A percentile compares a stretch with the other conserved stretches of the same genome.
These are phyloP conservation scores for Temnothorax nylanderi DNA, from an alignment of 1,140 invertebrate species.

Conservation along the genomic window DNA sequence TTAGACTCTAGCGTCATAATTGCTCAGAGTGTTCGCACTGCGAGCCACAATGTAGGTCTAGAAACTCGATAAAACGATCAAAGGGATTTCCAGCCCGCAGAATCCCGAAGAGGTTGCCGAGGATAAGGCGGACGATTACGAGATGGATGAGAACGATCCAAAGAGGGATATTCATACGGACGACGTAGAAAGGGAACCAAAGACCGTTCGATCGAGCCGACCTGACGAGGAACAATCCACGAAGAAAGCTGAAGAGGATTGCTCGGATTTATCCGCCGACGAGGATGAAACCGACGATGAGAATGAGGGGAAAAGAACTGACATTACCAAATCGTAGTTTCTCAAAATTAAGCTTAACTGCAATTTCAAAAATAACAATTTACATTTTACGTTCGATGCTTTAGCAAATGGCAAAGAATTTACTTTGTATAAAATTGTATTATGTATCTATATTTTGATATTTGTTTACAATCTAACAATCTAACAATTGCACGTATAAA, in stretches of 20 bases:
- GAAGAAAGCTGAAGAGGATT: constrained; percentile 18
- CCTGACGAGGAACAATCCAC: constrained; percentile 26
- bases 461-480: not conserved
- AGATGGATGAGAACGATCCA: constrained; percentile 45
- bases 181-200: not conserved
- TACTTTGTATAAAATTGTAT: not conserved
- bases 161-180: constrained; percentile 48
- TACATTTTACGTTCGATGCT: not conserved
- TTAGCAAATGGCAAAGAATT: not conserved
- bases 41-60: constrained; percentile 1
- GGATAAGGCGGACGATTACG: constrained; percentile 61
- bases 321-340: constrained; percentile 29
- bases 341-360: not conserved
- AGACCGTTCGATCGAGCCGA: constrained; percentile 8
- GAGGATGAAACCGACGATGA: constrained; percentile 66
- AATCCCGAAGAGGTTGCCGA: constrained; percentile 58
- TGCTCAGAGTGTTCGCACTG: constrained; percentile 28
- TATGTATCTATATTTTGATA: constrained; percentile 4
- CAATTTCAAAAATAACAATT: not conserved
- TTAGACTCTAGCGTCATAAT: constrained; percentile 16
- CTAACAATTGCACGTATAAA: not conserved
- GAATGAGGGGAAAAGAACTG: not conserved
- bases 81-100: constrained; percentile 55
- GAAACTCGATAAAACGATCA: constrained; percentile 46
- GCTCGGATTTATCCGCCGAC: constrained; percentile 64